phyloP scores from a whole-genome alignment of 2,797 vertebrate genomes.

The Antennarius maculatus region DNA sequence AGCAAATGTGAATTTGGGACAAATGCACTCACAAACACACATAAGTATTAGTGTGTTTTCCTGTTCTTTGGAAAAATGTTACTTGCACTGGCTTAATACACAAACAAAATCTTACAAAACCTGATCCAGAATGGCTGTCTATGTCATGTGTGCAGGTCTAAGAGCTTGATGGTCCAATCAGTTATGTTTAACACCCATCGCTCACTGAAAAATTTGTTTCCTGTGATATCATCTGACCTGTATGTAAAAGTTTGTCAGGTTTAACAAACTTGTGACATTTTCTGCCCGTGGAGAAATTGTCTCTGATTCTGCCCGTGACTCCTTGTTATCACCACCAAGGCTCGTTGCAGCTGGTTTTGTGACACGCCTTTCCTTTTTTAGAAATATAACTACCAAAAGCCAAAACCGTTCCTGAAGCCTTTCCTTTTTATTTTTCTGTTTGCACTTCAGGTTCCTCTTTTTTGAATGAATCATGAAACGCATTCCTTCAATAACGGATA shows the following conservation, averaged over 20 bases:
- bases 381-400: constrained; percentile 19
- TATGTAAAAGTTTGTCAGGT: constrained; percentile 43
- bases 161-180: constrained; percentile 17
- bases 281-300: constrained; percentile 19
- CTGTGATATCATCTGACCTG: constrained; percentile 21
- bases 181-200: constrained; percentile 12
- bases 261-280: constrained; percentile 33
- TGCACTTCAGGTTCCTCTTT: neutral
- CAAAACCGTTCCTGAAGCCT: neutral
- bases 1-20: constrained; percentile 24
- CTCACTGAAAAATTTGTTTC: constrained; percentile 27
- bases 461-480: neutral
- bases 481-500: constrained; percentile 31
- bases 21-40: constrained; percentile 23
- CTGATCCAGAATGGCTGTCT: constrained; percentile 13
- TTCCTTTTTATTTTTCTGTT: neutral
- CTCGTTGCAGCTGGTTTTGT: constrained; percentile 54
- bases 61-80: constrained; percentile 9
- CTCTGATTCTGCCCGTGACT: constrained; percentile 25
- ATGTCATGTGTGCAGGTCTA: constrained; percentile 11
- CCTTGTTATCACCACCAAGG: constrained; percentile 13
- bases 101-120: constrained; percentile 10
- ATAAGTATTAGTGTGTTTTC: constrained; percentile 23
- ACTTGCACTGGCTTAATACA: neutral
- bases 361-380: constrained; percentile 19